Base-by-base conservation (phyloP, 2,888 invertebrate species). In the Chaetogeoica ovagalla region DNA sequence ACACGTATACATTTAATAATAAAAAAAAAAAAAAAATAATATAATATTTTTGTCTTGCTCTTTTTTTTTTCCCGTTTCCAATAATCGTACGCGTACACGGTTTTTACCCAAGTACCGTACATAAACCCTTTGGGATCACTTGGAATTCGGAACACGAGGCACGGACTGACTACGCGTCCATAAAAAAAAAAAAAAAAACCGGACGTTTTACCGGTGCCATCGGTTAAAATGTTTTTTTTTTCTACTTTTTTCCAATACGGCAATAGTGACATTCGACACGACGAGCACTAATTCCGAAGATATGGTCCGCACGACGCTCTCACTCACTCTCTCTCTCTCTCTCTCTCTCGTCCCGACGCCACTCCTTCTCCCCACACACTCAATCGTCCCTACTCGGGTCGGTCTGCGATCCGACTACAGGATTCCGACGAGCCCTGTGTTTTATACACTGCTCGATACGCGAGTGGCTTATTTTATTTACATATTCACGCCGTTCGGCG, bases 181-280 rank as follows among this genome's bases (percentile, higher is more conserved):
- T 65, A 30, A 30, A 30, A 30, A 75, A 75, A 75, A 75, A 30
- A 30, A 30, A 30, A 75, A 75, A 75, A 75, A 57, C 55, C 19
- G 23, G 55, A 57, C 65, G 74, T 39, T 75, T 65, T 65, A 75
- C 57, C 65, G 57, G 11, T 57, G 65, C 7, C 39, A 57, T 37
- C 19, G 23, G 63, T 75, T 66, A 57, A 55, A 55, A 65, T 74
- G 52, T 74, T 74, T 70, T n/a, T 21, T 59, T 21, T 60, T 21
- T 43, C 0, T n/a, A n/a, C n/a, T 43, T 60, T 60, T 69, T 75
- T 75, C 63, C 65, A 55, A 65, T 66, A 65, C 57, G 19, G 73
- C 52, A 43, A 75, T 30, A 30, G 66, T 39, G 55, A 75, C 74
- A 66, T 75, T 63, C 30, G 23, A 39, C 39, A 21, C 23, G 74